Evolutionary conservation across 2,113 vertebrate genomes (phyloP).

Genomic region (Heliornis fulica): DNA sequence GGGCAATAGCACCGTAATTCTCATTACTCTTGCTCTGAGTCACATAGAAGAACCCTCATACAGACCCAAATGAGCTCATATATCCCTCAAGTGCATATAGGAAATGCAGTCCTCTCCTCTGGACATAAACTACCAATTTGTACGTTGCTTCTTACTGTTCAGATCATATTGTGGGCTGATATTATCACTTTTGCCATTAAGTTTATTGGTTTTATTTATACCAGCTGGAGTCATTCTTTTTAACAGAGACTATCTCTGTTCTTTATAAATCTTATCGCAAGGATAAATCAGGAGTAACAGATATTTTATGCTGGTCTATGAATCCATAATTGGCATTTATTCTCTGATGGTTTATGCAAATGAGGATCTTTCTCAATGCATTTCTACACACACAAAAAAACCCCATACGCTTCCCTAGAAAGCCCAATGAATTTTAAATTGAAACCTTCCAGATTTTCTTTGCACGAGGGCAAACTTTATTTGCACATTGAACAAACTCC

Average conservation of each 20-base stretch:
- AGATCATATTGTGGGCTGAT: not conserved
- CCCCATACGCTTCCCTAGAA: not conserved
- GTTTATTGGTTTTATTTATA: conserved; percentile 27
- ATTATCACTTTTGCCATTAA: not conserved
- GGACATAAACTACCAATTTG: not conserved
- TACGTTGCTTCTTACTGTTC: not conserved
- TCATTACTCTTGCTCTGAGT: conserved; percentile 1
- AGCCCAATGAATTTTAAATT: conserved; percentile 17
- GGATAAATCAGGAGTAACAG: conserved; percentile 20
- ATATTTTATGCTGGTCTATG: not conserved
- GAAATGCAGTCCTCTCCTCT: not conserved
- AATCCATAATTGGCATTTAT: conserved; percentile 18
- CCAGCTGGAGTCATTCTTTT: not conserved
- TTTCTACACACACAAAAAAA: not conserved
- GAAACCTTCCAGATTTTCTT: not conserved
- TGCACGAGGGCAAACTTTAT: not conserved
- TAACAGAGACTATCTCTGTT: not conserved
- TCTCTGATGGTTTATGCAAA: conserved; percentile 15
- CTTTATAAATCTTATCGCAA: conserved; percentile 32
- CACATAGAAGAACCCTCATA: not conserved
- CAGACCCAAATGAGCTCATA: conserved; percentile 1
- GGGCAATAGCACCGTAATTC: not conserved
- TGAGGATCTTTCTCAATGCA: not conserved
- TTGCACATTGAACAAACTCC: not conserved
- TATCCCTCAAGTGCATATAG: not conserved